Evolutionary conservation across 2,797 vertebrate genomes (phyloP).

Genomic region (Gymnocypris eckloni): DNA sequence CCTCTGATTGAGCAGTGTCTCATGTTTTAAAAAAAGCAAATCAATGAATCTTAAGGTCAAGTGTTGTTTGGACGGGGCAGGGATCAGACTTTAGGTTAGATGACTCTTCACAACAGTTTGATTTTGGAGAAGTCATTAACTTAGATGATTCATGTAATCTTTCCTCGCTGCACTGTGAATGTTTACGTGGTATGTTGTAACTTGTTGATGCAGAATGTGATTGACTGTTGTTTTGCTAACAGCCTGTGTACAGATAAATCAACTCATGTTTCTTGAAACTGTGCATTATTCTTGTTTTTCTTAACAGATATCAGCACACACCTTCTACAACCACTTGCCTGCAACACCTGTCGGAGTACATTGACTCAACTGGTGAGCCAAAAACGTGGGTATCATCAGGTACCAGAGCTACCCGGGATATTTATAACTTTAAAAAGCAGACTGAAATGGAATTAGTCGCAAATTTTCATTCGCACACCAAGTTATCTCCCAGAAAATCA

Average conservation of each 20-base stretch:
- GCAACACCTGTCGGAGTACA: constrained; percentile 63
- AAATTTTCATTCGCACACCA: constrained; percentile 67
- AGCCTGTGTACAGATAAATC: neutral
- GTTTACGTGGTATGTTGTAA: neutral
- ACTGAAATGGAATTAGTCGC: constrained; percentile 60
- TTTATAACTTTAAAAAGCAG: constrained; percentile 69
- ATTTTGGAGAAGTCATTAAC: neutral
- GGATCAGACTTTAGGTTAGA: neutral
- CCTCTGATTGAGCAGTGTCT: no score
- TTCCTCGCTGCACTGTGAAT: neutral
- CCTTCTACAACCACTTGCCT: constrained; percentile 66
- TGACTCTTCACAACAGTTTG: neutral
- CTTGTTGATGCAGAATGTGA: neutral
- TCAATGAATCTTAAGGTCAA: neutral
- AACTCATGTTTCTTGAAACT: neutral
- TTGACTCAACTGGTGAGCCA: constrained; percentile 64
- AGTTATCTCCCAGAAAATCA: constrained; percentile 57
- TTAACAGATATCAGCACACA: constrained; percentile 70
- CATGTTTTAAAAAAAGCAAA: no score
- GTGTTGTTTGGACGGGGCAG: neutral
- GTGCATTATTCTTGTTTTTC: constrained; percentile 43
- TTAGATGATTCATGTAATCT: neutral
- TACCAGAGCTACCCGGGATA: constrained; percentile 66
- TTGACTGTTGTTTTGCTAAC: neutral
- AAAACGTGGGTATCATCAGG: constrained; percentile 68